A percentile compares a stretch with the other conserved stretches of the same genome.
Conservation (phyloP, 2,797 vertebrate genomes). For the Myioborus miniatus region DNA sequence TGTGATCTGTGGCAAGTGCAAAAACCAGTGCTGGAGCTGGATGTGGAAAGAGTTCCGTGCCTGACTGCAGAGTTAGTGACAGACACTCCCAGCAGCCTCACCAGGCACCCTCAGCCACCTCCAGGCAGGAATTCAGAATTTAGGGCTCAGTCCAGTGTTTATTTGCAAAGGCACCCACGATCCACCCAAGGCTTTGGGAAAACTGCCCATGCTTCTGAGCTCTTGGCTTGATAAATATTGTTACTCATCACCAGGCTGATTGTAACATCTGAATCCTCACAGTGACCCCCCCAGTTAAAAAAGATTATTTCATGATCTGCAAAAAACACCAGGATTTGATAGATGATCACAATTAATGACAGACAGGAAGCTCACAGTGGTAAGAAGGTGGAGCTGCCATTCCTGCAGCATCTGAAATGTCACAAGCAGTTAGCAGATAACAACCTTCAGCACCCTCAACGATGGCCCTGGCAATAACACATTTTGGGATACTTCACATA, state of each 20-base stretch:
- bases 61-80: not conserved
- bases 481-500: constrained; percentile 33
- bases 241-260: not conserved
- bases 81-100: not conserved
- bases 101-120: not conserved
- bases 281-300: not conserved
- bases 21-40: accelerated
- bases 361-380: constrained; percentile 2
- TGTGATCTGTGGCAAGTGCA: not conserved
- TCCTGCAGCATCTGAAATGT: constrained; percentile 1
- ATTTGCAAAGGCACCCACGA: not conserved
- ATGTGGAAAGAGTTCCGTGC: accelerated
- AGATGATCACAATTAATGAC: constrained; percentile 25
- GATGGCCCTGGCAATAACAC: not conserved
- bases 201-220: accelerated
- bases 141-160: not conserved
- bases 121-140: not conserved
- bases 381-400: not conserved
- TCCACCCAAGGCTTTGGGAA: not conserved
- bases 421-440: constrained; percentile 38
- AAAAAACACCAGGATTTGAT: not conserved
- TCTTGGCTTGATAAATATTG: not conserved
- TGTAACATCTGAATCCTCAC: not conserved
- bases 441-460: not conserved
- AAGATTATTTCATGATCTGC: not conserved